phyloP scores from a whole-genome alignment of 2,888 invertebrate species.

The Syrphus vitripennis region DNA sequence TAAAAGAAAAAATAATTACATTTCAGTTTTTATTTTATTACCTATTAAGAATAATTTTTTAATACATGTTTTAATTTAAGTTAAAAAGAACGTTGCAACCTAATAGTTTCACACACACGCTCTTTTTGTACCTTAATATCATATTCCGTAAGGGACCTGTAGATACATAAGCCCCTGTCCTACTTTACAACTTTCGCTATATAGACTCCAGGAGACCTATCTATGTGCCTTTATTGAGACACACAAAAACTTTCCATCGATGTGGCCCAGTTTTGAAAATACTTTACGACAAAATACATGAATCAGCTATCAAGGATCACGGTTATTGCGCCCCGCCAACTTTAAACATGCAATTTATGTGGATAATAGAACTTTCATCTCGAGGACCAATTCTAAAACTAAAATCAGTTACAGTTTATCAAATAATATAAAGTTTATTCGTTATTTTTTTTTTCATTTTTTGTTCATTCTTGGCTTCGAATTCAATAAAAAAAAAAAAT shows the following conservation, averaged over 20 bases:
- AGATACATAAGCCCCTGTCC: not conserved
- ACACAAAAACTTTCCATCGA: constrained; percentile 3
- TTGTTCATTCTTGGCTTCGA: constrained; percentile 1
- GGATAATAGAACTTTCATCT: constrained; percentile 11
- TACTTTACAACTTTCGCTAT: not conserved
- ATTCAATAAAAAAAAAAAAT: constrained; percentile 4
- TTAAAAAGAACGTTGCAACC: too few species aligned
- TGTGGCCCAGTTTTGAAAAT: constrained; percentile 16
- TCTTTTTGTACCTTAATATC: not conserved
- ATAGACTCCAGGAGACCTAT: not conserved
- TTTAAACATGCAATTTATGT: constrained; percentile 18
- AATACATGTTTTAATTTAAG: too few species aligned
- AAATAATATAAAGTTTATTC: constrained; percentile 14
- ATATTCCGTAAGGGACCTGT: not conserved
- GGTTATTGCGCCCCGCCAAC: not conserved
- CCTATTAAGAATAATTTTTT: too few species aligned
- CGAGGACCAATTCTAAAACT: not conserved
- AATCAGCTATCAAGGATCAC: constrained; percentile 11
- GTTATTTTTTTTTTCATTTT: not conserved
- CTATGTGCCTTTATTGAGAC: not conserved
- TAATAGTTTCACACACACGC: not conserved
- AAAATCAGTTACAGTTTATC: constrained; percentile 30
- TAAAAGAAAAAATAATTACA: too few species aligned
- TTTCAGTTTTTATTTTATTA: too few species aligned
- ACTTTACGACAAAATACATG: constrained; percentile 1